Base-by-base conservation (phyloP, 2,888 invertebrate species). In the Pseudococcus longispinus region DNA sequence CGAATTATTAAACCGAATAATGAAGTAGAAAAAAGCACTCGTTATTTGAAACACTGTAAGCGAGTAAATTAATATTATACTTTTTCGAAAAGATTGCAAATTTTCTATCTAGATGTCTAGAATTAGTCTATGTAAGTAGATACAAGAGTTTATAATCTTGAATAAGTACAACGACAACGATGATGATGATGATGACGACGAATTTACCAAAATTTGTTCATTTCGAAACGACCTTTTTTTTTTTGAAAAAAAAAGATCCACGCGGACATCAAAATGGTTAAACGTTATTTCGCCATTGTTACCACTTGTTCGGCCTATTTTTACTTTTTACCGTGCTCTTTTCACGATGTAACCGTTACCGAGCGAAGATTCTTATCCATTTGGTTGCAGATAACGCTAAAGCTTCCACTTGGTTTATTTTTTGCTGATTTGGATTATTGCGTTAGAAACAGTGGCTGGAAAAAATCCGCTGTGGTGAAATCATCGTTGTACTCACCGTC, bases 351-450 rank as follows among this genome's bases (percentile, higher is more conserved):
- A 70, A 29, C 18, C 15, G 13, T 29, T n/a, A 29, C 26, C 29
- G 26, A n/a, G 77, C 77, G 42, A n/a, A 37, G 77, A 80, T 80
- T 80, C 77, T 80, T 80, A 80, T 80, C 77, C 42, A 80, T 42
- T 80, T 80, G 32, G 42, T 80, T 20, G 77, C 42, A 42, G 42
- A 80, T 42, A 42, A 42, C 37, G 42, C 18, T 29, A 29, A 70
- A 80, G 42, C 77, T 80, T 80, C 77, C 77, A 80, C 37, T 37
- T 80, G 77, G 77, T 80, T 80, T 80, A 80, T 42, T 80, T 70
- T 80, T 80, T 20, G 77, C 77, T 80, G 77, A 80, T 80, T 80
- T 42, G 37, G 77, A 80, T 80, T 80, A 80, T 80, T 80, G 42
- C 77, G 77, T 80, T 80, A n/a, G 20, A 42, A 80, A n/a, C 37